Conservation (phyloP, 1,140 invertebrate genomes). For the Lepeophtheirus salmonis region DNA sequence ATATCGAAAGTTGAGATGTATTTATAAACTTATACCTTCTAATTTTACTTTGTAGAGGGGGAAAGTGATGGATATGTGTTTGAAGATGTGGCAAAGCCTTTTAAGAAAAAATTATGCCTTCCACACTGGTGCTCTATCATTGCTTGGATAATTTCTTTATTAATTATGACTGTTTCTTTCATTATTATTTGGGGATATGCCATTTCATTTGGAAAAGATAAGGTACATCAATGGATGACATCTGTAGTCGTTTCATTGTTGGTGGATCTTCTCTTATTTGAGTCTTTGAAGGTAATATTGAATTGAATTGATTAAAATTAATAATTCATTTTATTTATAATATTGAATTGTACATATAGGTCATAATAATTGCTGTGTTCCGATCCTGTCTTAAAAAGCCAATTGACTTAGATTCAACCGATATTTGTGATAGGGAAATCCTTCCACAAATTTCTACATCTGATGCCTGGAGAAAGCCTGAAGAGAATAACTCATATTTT, state of each 20-base stretch:
- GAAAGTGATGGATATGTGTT: neutral
- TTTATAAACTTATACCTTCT: no score
- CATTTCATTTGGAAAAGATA: slow-evolving; percentile 18
- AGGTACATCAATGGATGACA: slow-evolving; percentile 29
- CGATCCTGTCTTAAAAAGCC: neutral
- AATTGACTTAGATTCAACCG: neutral
- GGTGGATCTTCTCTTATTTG: slow-evolving; percentile 27
- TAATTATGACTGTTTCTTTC: slow-evolving; percentile 28
- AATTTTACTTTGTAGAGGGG: neutral
- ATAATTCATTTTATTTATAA: neutral
- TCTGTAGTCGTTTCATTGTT: slow-evolving; percentile 36
- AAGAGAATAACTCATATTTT: neutral
- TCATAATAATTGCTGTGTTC: neutral
- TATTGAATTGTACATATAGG: slow-evolving; percentile 1
- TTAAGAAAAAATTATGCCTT: slow-evolving; percentile 22
- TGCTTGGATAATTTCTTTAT: slow-evolving; percentile 32
- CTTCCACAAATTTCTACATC: neutral
- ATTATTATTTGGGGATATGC: slow-evolving; percentile 35
- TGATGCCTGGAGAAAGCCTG: neutral
- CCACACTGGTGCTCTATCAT: slow-evolving; percentile 34
- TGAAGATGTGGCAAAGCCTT: neutral
- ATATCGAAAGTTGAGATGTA: no score
- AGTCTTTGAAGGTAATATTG: slow-evolving; percentile 22
- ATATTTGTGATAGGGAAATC: neutral
- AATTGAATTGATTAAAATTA: neutral